phyloP scores from a whole-genome alignment of 1,140 invertebrate species.

The Tyrophagus putrescentiae region DNA sequence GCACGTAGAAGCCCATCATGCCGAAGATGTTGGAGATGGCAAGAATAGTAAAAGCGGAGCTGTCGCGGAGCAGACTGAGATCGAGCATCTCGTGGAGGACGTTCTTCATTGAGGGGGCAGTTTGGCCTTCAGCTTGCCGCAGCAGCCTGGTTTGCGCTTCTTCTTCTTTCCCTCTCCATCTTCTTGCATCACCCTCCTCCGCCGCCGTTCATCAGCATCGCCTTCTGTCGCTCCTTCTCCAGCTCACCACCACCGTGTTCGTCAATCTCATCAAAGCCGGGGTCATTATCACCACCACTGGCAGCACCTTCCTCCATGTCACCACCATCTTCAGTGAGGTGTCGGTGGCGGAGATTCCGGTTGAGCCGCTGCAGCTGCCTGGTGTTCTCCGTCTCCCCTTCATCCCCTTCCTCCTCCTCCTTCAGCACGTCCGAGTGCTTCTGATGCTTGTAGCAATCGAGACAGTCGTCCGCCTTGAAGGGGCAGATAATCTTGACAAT shows the following conservation, averaged over 20 bases:
- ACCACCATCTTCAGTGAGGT: no score
- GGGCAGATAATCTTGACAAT: slow-evolving; percentile 2
- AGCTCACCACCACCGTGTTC: neutral
- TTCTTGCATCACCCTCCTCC: no score
- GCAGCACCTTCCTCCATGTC: neutral
- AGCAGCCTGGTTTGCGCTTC: neutral
- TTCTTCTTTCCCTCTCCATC: no score
- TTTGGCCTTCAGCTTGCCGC: neutral
- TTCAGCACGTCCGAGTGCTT: neutral
- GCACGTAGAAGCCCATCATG: slow-evolving; percentile 83
- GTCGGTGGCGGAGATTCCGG: neutral
- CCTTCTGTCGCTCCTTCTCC: neutral
- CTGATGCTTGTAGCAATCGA: neutral
- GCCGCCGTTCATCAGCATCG: neutral
- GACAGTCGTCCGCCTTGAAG: slow-evolving; percentile 3
- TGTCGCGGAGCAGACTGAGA: slow-evolving; percentile 64
- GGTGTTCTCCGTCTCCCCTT: no score
- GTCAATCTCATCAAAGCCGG: neutral
- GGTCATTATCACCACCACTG: neutral
- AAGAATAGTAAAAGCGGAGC: slow-evolving; percentile 73
- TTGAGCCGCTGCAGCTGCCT: neutral
- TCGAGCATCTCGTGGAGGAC: slow-evolving; percentile 67
- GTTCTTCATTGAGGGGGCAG: slow-evolving; percentile 28
- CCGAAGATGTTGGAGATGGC: slow-evolving; percentile 87
- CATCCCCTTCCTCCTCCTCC: no score